phyloP scores from a whole-genome alignment of 2,888 invertebrate genomes.

The Mesorhabditis spiculigera region DNA sequence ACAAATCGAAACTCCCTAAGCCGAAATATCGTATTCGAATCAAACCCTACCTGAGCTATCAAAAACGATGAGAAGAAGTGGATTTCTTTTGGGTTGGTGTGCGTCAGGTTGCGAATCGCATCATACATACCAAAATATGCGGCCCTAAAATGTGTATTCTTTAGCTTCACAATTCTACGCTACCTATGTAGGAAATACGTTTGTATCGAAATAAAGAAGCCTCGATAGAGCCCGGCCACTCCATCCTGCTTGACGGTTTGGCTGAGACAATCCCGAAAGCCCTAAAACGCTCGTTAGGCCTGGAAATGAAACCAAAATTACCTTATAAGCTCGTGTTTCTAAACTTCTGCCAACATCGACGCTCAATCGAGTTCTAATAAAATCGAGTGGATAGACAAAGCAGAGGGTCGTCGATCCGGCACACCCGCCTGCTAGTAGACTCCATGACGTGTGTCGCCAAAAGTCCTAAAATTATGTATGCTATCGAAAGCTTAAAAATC shows the following conservation, averaged over 20 bases:
- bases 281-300: constrained; percentile 16
- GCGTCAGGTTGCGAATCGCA: constrained; percentile 75
- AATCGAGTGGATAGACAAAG: constrained; percentile 43
- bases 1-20: constrained; percentile 32
- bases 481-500: background rate
- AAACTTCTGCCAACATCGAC: constrained; percentile 34
- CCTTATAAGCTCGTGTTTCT: constrained; percentile 33
- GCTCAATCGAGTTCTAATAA: constrained; percentile 36
- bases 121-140: constrained; percentile 92
- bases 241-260: constrained; percentile 79
- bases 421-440: constrained; percentile 35
- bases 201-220: constrained; percentile 88
- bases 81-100: constrained; percentile 73
- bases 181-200: constrained; percentile 4
- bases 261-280: constrained; percentile 33
- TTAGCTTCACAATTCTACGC: background rate
- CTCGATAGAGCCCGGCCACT: constrained; percentile 78
- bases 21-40: background rate
- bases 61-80: constrained; percentile 86
- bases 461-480: constrained; percentile 22
- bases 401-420: constrained; percentile 42
- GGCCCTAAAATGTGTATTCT: constrained; percentile 67
- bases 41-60: constrained; percentile 60
- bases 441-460: constrained; percentile 28
- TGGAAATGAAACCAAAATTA: constrained; percentile 1